Evolutionary conservation across 1,140 invertebrate genomes (phyloP), one percentile per base, ranked within the genome.

Genomic region (Cydia fagiglandana): DNA sequence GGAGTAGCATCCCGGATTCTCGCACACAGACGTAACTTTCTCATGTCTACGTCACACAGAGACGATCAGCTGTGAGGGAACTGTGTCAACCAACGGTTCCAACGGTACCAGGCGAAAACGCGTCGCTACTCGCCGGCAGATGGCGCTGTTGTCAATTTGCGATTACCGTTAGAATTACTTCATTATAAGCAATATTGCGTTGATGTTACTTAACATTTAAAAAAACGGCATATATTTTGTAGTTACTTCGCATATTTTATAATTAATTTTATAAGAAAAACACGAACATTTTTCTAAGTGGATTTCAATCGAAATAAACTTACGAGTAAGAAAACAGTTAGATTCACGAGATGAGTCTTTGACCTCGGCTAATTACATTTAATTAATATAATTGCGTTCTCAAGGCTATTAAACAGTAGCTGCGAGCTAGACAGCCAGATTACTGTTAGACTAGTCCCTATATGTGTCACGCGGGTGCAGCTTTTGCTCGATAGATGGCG

Each of bases 81-180:
- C 77, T 92, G 85, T 91, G 91, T 92, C 88, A 92, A 79, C 86
- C 45, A 89, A 86, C 88, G 86, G 86, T 89, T 74, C 70, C 78
- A 88, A 91, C 89, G 88, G 90, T 89, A 89, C 81, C 74, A 47
- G 78, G 81, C 78, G 79, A 83, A 86, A 86, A 64, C 34, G 75
- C 73, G 61, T 74, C 81, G 80, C 91, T 87, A 88, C 85, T 91
- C 84, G 77, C 64, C 78, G 75, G 81, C 74, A 91, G 91, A 86
- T 92, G 91, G 87, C 91, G 86, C 78, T 89, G 74, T 38, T 70
- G 15, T 70, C 34, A 70, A 70, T 9, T 9, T 15, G 6, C 13
- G 34, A 17, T 70, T 70, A 17, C 34, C 7, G 34, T 70, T 45
- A 38, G 64, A 34, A 70, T 70, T 70, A 70, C 66, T 34, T 38